phyloP scores from a whole-genome alignment of 1,140 invertebrate species.

The Platorchestia sp. region DNA sequence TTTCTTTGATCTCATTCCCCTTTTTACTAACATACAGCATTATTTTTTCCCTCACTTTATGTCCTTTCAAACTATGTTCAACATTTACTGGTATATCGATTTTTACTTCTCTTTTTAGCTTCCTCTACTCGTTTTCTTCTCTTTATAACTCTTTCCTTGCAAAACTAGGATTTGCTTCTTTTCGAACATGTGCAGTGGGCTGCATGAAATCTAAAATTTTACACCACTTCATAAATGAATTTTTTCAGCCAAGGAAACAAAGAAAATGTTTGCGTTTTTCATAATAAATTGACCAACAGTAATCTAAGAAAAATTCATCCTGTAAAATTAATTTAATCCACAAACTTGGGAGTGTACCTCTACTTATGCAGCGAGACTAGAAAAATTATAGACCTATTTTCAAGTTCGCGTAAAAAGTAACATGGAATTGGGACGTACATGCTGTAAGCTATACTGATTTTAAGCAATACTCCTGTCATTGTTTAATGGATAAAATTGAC shows the following conservation, averaged over 20 bases:
- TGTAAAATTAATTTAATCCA: too few relatives aligned
- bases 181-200: neutral
- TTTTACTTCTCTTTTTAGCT: neutral
- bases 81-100: neutral
- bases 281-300: neutral
- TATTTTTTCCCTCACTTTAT: neutral
- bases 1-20: neutral
- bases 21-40: neutral
- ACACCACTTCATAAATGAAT: too few relatives aligned
- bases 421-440: too few relatives aligned
- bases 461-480: too few relatives aligned
- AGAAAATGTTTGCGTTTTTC: neutral
- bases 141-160: neutral
- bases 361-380: too few relatives aligned
- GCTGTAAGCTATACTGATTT: too few relatives aligned
- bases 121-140: neutral
- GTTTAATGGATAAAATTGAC: neutral
- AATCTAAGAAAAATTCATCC: too few relatives aligned
- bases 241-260: too few relatives aligned
- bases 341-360: too few relatives aligned
- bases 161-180: neutral
- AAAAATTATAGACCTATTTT: too few relatives aligned
- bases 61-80: neutral
- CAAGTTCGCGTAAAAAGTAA: too few relatives aligned
- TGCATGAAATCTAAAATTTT: neutral